Base-by-base conservation (phyloP, 1,140 invertebrate genomes). In the Colletes gigas region DNA sequence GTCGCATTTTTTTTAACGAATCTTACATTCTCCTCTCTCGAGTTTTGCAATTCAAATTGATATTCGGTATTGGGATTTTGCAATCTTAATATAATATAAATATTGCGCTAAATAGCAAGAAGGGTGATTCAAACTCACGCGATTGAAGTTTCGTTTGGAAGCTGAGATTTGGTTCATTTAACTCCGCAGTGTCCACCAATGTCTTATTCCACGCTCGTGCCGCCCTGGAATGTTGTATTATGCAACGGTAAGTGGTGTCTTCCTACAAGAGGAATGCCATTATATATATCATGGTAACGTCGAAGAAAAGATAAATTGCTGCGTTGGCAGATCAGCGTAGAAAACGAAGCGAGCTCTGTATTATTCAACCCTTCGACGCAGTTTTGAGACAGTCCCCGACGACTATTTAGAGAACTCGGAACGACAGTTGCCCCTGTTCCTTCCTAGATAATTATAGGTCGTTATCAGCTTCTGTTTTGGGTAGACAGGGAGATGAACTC, bases 401-500 rank as follows among this genome's bases (percentile, higher is more conserved):
- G 47, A 44, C 21, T 86, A 79, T 86, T 83, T 86, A 72, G n/a
- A 54, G 72, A 67, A 10, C n/a, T 8, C 30, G 15, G 10, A 72
- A 75, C 21, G 52, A 12, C 8, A 54, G 19, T 50, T 47, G 14
- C 15, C 55, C 17, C 69, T 52, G 47, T 67, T 63, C 55, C 17
- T 60, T 50, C 66, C 21, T 12, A 14, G 75, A 87, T 88, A 88
- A 88, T 88, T 88, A 87, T 87, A 87, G 86, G 81, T 71, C 76
- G 87, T 88, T 87, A 85, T 85, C 71, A 50, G 73, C 39, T 47
- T 71, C 74, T 71, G 67, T 77, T 68, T 63, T 50, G 15, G 41
- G 15, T 44, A 69, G 80, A 30, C n/a, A 70, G 21, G 39, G 30
- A 78, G 60, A 86, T 77, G 84, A 83, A 83, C 81, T 86, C 84